A percentile compares a stretch with the other conserved stretches of the same genome.
These are phyloP conservation scores for Eriosoma lanigerum DNA, from an alignment of 1,140 invertebrate genomes.

Conservation along the genomic window DNA sequence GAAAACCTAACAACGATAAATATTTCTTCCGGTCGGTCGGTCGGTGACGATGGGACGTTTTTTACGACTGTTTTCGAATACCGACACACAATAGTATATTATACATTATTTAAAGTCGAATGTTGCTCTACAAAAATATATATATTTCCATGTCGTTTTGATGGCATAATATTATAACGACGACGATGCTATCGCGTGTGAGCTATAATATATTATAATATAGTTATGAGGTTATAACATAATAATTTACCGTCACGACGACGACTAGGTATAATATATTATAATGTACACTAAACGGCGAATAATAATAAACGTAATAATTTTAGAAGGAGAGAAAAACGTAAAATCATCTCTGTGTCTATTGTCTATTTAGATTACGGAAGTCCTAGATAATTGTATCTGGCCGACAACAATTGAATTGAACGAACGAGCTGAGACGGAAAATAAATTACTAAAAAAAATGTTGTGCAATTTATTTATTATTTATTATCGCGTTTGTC, in stretches of 20 bases:
- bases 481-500: background rate
- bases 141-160: constrained; percentile 12
- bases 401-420: background rate
- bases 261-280: too few relatives aligned
- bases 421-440: background rate
- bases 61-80: constrained; percentile 11
- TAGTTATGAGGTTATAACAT: too few relatives aligned
- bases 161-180: constrained; percentile 6
- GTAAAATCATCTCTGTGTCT: too few relatives aligned
- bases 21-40: background rate
- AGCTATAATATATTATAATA: background rate
- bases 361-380: too few relatives aligned
- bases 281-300: too few relatives aligned
- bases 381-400: too few relatives aligned
- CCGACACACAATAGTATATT: too few relatives aligned
- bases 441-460: background rate
- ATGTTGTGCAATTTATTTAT: background rate
- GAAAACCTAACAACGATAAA: constrained; percentile 3
- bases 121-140: background rate
- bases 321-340: too few relatives aligned
- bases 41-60: too few relatives aligned
- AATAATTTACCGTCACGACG: too few relatives aligned
- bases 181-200: background rate
- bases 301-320: too few relatives aligned
- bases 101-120: background rate